These are phyloP conservation scores for Anguilla megastoma DNA, from an alignment of 2,797 vertebrate species.

Conservation along the genomic window DNA sequence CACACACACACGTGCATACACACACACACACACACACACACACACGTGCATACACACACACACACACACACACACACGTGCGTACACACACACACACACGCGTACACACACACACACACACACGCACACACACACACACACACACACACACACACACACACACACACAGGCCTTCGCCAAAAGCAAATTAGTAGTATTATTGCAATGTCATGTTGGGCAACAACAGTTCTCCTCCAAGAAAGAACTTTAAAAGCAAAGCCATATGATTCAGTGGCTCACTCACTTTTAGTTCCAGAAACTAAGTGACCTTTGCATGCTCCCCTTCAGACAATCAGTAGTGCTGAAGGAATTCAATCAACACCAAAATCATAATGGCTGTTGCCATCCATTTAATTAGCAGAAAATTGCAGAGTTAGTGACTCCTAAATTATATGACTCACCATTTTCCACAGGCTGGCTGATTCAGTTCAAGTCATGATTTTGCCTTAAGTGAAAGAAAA, in stretches of 20 bases:
- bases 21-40: not conserved
- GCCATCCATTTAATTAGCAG: not conserved
- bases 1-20: not conserved
- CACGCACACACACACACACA: not conserved
- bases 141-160: not conserved
- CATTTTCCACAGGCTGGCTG: conserved; percentile 3
- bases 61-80: not conserved
- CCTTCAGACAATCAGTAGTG: not conserved
- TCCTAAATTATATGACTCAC: not conserved
- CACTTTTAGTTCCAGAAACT: not conserved
- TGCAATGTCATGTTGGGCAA: not conserved
- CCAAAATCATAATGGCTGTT: not conserved
- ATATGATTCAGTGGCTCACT: not conserved
- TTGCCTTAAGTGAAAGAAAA: not conserved
- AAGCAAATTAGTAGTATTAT: too few species aligned
- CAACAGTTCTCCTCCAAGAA: not conserved
- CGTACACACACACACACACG: not conserved
- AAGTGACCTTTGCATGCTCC: not conserved
- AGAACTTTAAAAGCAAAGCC: not conserved
- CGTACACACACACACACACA: not conserved
- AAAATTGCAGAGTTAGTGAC: not conserved
- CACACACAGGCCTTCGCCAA: not conserved
- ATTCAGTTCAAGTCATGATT: not conserved
- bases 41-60: not conserved
- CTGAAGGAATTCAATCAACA: not conserved